Conservation (phyloP, 1,140 invertebrate genomes). For the Drosophila teissieri region DNA sequence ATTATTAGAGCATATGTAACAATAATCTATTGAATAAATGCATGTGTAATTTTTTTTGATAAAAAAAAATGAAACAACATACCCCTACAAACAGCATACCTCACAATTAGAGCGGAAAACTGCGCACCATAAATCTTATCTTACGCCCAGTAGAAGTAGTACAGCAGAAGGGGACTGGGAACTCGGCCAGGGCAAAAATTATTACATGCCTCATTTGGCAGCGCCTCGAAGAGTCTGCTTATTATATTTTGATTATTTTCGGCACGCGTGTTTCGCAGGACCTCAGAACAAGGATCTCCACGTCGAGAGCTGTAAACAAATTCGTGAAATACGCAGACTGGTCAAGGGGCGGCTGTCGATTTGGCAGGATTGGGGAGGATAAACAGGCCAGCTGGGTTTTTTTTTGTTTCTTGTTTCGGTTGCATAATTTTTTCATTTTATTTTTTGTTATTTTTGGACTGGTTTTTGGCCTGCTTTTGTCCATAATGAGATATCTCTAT, state of each 20-base stretch:
- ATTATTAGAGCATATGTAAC: too few species aligned
- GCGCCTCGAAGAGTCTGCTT: constrained; percentile 75
- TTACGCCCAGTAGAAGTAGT: constrained; percentile 11
- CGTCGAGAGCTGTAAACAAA: constrained; percentile 70
- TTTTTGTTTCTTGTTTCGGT: constrained; percentile 34
- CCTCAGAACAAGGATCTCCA: constrained; percentile 16
- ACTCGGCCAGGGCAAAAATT: constrained; percentile 45
- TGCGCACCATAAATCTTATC: constrained; percentile 44
- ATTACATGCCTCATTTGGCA: constrained; percentile 80
- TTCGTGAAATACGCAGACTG: constrained; percentile 58
- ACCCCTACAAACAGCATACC: constrained; percentile 20
- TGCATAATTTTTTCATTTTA: constrained; percentile 82
- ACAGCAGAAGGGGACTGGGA: constrained; percentile 15
- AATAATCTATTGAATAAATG: too few species aligned
- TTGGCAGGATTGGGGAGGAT: constrained; percentile 8
- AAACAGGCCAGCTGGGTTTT: constrained; percentile 31
- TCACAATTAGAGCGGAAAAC: background rate
- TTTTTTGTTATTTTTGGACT: constrained; percentile 62
- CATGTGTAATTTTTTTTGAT: background rate
- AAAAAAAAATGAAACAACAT: background rate
- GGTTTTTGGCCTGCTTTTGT: constrained; percentile 72
- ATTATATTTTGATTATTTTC: constrained; percentile 80
- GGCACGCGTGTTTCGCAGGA: constrained; percentile 60
- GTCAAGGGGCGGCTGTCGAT: constrained; percentile 26
- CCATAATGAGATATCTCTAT: constrained; percentile 82